Conservation (phyloP, 2,113 vertebrate genomes). For the Rattus norvegicus region GRCr8 NC_086020.1:138990501-138991000, state of each 20-base stretch:
- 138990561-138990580: background rate
- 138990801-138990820: background rate
- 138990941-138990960: background rate
- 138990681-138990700: slow-evolving; percentile 48
- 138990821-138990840: background rate
- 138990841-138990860: background rate
- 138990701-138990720: slow-evolving; percentile 32
- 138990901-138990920: background rate
- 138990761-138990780: slow-evolving; percentile 49
- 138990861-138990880: background rate
- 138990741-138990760: background rate
- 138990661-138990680: slow-evolving; percentile 37
- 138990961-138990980: background rate
- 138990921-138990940: background rate
- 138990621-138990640: background rate
- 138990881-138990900: background rate
- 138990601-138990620: background rate
- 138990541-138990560: background rate
- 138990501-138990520: background rate
- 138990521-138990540: background rate
- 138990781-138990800: slow-evolving; percentile 29
- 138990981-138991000: background rate
- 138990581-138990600: background rate
- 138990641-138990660: background rate
- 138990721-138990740: slow-evolving; percentile 65